Base-by-base conservation (phyloP, 2,797 vertebrate genomes). In the Gymnothorax javanicus region DNA sequence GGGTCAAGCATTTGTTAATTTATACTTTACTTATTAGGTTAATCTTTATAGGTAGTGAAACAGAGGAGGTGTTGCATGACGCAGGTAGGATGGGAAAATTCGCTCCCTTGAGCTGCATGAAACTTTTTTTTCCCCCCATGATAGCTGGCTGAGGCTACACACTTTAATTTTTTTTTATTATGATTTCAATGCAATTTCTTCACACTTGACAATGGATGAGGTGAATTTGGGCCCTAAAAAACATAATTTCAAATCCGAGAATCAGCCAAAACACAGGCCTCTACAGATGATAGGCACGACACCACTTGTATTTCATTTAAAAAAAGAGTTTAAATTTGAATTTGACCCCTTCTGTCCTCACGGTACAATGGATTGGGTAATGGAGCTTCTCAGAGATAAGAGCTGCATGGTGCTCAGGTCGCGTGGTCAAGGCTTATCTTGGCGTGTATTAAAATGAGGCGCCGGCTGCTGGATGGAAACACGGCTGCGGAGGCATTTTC, bases 401-500 rank as follows among this genome's bases (percentile, higher is more conserved):
- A 54, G 3, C 75, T 52, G 17, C 77, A 56, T 20, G 52, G 77
- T 17, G 77, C n/a, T 56, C 50, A n/a, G 52, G 9, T 9, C 23
- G 77, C 5, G 17, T 56, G 50, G 50, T 81, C 52, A 54, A 81
- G 77, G 20, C 15, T 56, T 6, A 81, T 81, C 77, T 81, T 15
- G 23, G 77, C 50, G 11, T 81, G 77, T 81, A 23, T 56, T 81
- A 81, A 77, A 81, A 52, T 81, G 77, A 81, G 7, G n/a, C 77
- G 23, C 52, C 20, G 33, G 77, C 52, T 81, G 52, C 77, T 81
- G 52, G 52, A 81, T 54, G 77, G 33, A 8, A 23, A 56, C 50
- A 50, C 62, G 25, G 60, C 60, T 77, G 27, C 64, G 52, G 86
- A 58, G 67, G 82, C 82, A 84, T 84, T 77, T 77, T 73, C 58